phyloP scores from a whole-genome alignment of 1,140 invertebrate genomes.

The Centruroides sculpturatus region DNA sequence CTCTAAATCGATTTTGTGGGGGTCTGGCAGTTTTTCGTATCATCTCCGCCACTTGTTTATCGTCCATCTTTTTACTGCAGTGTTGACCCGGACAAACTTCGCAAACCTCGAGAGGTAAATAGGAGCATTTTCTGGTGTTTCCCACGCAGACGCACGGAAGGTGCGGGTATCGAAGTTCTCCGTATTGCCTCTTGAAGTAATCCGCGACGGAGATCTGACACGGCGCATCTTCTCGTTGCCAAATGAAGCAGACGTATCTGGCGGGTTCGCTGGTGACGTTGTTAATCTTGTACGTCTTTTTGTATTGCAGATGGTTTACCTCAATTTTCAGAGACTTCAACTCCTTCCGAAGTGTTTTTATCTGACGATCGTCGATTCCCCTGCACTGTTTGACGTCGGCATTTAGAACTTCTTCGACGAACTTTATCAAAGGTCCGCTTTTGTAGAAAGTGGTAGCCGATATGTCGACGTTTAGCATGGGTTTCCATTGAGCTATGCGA shows the following conservation, averaged over 20 bases:
- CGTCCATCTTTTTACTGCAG: constrained; percentile 11
- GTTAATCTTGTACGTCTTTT: constrained; percentile 14
- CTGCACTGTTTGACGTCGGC: neutral
- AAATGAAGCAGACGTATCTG: constrained; percentile 3
- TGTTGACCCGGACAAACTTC: constrained; percentile 23
- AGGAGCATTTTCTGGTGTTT: too few species aligned
- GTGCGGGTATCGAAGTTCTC: too few species aligned
- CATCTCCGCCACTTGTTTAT: constrained; percentile 13
- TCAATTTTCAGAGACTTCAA: constrained; percentile 14
- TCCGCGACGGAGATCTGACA: too few species aligned
- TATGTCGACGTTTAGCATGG: constrained; percentile 13
- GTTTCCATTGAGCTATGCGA: constrained; percentile 12
- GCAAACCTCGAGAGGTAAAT: too few species aligned
- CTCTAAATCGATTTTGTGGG: constrained; percentile 18
- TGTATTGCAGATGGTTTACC: constrained; percentile 13
- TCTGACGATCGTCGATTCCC: constrained; percentile 2
- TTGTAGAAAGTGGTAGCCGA: constrained; percentile 11
- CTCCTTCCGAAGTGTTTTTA: constrained; percentile 3
- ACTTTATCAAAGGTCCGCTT: constrained; percentile 3
- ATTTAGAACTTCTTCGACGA: constrained; percentile 2
- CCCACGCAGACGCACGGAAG: too few species aligned
- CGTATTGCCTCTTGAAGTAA: too few species aligned
- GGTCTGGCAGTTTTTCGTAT: constrained; percentile 21
- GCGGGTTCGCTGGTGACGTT: constrained; percentile 10
- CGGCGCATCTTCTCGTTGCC: too few species aligned